These are phyloP conservation scores for Echeneis naucrates DNA, from an alignment of 2,797 vertebrate species.

Conservation along the genomic window DNA sequence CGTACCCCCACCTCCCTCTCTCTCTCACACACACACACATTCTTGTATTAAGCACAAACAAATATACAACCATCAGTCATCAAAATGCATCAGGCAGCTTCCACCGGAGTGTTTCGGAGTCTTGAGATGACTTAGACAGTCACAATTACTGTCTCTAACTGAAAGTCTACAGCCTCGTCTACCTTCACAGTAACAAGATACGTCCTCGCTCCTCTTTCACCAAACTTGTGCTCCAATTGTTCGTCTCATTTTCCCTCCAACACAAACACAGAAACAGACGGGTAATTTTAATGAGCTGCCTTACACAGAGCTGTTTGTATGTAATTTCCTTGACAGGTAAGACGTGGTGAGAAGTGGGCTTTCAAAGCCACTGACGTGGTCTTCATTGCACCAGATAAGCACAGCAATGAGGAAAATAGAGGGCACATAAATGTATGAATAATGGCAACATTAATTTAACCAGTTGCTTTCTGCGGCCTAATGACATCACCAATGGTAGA, in stretches of 20 bases:
- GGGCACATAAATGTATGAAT: neutral
- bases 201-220: slow-evolving; percentile 3
- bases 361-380: slow-evolving; percentile 34
- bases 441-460: slow-evolving; percentile 4
- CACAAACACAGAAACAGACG: slow-evolving; percentile 41
- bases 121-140: slow-evolving; percentile 37
- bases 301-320: slow-evolving; percentile 16
- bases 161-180: slow-evolving; percentile 42
- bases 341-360: slow-evolving; percentile 27
- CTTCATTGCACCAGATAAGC: slow-evolving; percentile 22
- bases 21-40: neutral
- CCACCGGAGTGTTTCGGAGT: slow-evolving; percentile 11
- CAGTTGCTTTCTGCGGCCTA: slow-evolving; percentile 8
- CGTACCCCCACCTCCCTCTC: neutral
- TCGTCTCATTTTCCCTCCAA: slow-evolving; percentile 29
- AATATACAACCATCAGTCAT: slow-evolving; percentile 29
- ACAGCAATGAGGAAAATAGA: slow-evolving; percentile 1
- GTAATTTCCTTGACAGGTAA: slow-evolving; percentile 34
- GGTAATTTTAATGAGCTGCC: slow-evolving; percentile 26
- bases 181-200: slow-evolving; percentile 52
- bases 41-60: neutral
- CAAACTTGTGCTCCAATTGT: slow-evolving; percentile 7
- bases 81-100: slow-evolving; percentile 42
- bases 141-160: slow-evolving; percentile 48
- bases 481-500: slow-evolving; percentile 22